These are phyloP conservation scores for Pomatostomus ruficeps DNA, from an alignment of 2,113 vertebrate species.

Conservation along the genomic window DNA sequence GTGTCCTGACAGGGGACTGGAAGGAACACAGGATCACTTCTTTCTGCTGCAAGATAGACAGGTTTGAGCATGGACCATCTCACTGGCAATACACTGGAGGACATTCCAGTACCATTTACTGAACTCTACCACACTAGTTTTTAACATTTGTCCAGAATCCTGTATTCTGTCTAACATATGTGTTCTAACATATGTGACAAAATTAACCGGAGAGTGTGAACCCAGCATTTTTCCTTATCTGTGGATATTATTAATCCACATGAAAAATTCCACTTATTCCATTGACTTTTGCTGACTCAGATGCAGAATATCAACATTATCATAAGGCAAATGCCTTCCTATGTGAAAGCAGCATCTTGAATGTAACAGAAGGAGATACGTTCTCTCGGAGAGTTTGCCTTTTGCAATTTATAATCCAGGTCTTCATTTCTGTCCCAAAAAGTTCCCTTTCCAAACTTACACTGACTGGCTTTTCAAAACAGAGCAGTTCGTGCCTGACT, in stretches of 20 bases:
- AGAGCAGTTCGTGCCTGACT: neutral
- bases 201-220: no score
- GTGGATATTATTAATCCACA: neutral
- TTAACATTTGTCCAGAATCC: neutral
- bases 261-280: neutral
- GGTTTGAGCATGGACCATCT: neutral
- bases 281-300: neutral
- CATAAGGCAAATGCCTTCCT: neutral
- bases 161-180: neutral
- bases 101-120: neutral
- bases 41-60: neutral
- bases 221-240: neutral
- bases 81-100: neutral
- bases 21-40: neutral
- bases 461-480: neutral
- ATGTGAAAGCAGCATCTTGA: neutral
- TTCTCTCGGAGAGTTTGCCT: neutral
- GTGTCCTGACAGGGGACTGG: neutral
- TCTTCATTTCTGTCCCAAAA: neutral
- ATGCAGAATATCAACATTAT: neutral
- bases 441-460: neutral
- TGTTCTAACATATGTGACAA: no score
- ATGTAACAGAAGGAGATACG: neutral
- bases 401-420: neutral
- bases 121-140: neutral